Conservation (phyloP, 92 coral and sea anemone species). For the Bergia puertoricense region DNA sequence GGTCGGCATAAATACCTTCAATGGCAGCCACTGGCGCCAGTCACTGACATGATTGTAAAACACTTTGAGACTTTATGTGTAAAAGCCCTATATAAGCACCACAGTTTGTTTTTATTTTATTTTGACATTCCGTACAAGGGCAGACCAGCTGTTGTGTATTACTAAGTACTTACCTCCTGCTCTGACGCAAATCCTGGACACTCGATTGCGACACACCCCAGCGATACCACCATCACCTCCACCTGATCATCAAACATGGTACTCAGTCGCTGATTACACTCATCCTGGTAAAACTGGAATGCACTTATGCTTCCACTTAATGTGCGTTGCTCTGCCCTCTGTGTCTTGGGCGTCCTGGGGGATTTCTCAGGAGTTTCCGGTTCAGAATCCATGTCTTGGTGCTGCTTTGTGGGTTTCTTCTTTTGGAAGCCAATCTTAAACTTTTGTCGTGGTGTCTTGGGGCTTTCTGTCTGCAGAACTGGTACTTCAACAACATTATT, state of each 20-base stretch:
- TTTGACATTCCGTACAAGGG: neutral
- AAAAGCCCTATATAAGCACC: no score
- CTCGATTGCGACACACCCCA: conserved; percentile 29
- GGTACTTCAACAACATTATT: neutral
- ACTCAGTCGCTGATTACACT: conserved; percentile 22
- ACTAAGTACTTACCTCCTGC: conserved; percentile 17
- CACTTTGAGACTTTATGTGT: no score
- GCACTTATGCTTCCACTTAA: conserved; percentile 12
- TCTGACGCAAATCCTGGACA: conserved; percentile 42
- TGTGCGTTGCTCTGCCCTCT: neutral
- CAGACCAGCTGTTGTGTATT: neutral
- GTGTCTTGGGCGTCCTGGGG: conserved; percentile 17
- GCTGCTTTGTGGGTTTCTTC: conserved; percentile 22
- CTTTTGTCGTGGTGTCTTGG: conserved; percentile 22
- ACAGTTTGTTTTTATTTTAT: no score
- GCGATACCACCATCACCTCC: conserved; percentile 37
- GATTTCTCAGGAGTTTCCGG: conserved; percentile 41
- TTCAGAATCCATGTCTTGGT: conserved; percentile 28
- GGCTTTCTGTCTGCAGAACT: neutral
- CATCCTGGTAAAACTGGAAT: conserved; percentile 31
- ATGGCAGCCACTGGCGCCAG: no score
- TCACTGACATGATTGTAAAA: no score
- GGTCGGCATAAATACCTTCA: no score
- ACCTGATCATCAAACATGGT: conserved; percentile 29
- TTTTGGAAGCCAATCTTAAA: conserved; percentile 25